phyloP scores from a whole-genome alignment of 2,797 vertebrate genomes.

The Eulemur mongoz region DNA sequence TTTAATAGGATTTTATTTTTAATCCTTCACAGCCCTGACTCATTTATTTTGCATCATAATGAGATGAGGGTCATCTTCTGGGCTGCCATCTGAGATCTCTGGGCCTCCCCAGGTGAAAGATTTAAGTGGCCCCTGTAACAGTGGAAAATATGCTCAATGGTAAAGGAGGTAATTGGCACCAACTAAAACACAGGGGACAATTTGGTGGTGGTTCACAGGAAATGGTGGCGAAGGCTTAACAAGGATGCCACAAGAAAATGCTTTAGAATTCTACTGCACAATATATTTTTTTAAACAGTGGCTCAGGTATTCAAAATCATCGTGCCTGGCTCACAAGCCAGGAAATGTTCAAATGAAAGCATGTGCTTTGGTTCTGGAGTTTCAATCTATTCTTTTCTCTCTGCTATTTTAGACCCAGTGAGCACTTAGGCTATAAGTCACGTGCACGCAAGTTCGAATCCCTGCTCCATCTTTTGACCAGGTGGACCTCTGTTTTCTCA shows the following conservation, averaged over 20 bases:
- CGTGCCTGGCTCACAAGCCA: neutral
- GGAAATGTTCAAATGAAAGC: neutral
- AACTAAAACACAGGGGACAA: slow-evolving; percentile 32
- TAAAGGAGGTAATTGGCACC: slow-evolving; percentile 29
- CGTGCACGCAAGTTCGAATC: neutral
- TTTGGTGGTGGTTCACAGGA: slow-evolving; percentile 51
- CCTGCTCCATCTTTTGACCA: neutral
- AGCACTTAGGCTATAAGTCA: neutral
- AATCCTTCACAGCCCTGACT: neutral
- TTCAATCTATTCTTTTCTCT: neutral
- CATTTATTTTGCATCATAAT: slow-evolving; percentile 61
- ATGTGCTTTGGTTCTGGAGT: neutral
- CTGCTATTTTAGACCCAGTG: neutral
- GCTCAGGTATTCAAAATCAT: neutral
- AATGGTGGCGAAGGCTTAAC: slow-evolving; percentile 37
- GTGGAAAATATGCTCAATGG: neutral
- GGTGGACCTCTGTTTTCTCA: neutral
- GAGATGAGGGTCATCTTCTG: slow-evolving; percentile 24
- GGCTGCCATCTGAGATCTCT: neutral
- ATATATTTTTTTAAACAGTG: neutral
- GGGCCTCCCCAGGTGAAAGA: neutral
- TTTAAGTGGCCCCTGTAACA: neutral
- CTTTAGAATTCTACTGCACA: neutral
- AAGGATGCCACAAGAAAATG: neutral
- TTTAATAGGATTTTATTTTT: slow-evolving; percentile 55